phyloP scores from a whole-genome alignment of 2,797 vertebrate genomes.

The Clarias pachynema region DNA sequence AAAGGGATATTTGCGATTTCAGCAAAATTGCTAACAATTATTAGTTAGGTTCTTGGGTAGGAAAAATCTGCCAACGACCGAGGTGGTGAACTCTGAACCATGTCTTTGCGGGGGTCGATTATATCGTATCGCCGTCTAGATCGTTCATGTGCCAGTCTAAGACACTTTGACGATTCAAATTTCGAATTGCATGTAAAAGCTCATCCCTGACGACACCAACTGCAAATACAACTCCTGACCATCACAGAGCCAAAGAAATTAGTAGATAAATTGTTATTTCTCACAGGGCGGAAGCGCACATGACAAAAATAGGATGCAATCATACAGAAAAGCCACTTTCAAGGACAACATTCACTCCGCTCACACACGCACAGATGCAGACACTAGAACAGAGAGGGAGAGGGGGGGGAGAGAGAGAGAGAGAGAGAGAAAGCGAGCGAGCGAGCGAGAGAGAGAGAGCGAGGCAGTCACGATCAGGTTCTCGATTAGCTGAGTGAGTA shows the following conservation, averaged over 20 bases:
- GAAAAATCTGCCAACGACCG: too few relatives aligned
- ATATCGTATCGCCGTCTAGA: too few relatives aligned
- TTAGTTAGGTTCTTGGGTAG: too few relatives aligned
- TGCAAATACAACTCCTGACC: background rate
- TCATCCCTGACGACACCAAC: background rate
- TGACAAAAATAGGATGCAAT: background rate
- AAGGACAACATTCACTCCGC: background rate
- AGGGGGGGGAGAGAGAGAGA: background rate
- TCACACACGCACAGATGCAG: conserved; percentile 46
- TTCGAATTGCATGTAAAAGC: background rate
- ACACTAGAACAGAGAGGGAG: background rate
- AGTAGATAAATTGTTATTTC: background rate
- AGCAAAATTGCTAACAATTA: too few relatives aligned
- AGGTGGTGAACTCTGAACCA: too few relatives aligned
- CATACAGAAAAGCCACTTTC: conserved; percentile 19
- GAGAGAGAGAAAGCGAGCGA: background rate
- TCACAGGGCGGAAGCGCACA: background rate
- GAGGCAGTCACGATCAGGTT: conserved; percentile 21
- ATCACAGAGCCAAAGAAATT: background rate
- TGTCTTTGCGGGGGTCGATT: too few relatives aligned
- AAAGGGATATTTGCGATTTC: too few relatives aligned
- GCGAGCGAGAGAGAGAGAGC: background rate
- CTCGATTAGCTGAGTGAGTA: conserved; percentile 73
- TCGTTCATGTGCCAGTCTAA: too few relatives aligned
- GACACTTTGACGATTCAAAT: background rate